These are phyloP conservation scores for Cyphomyrus discorhynchus DNA, from an alignment of 2,113 vertebrate species.

Conservation along the genomic window DNA sequence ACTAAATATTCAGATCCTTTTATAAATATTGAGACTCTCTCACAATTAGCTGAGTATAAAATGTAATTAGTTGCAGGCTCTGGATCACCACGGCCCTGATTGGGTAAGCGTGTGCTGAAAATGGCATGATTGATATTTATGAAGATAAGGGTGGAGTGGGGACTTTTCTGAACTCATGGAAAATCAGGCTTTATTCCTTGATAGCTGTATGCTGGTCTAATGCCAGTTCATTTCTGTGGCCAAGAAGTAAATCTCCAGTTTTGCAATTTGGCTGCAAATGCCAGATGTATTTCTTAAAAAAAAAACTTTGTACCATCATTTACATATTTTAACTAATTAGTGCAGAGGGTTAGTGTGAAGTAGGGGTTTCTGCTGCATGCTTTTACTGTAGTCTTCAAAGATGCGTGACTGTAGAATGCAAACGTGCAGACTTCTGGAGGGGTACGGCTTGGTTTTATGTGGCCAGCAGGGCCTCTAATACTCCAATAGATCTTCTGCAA, in stretches of 20 bases:
- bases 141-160: background rate
- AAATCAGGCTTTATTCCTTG: background rate
- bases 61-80: background rate
- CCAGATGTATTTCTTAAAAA: background rate
- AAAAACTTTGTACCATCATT: background rate
- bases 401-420: background rate
- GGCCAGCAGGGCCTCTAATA: background rate
- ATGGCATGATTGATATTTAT: conserved; percentile 1
- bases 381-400: background rate
- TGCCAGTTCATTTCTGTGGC: background rate
- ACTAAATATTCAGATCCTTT: conserved; percentile 5
- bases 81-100: background rate
- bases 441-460: background rate
- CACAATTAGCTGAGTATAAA: background rate
- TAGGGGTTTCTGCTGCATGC: background rate
- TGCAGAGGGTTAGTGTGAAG: background rate
- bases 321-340: background rate
- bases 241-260: background rate
- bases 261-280: background rate
- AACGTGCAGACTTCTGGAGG: background rate
- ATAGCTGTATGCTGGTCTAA: background rate
- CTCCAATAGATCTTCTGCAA: background rate
- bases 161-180: background rate
- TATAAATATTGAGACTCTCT: background rate
- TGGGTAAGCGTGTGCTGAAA: background rate